These are phyloP conservation scores for Chiroxiphia lanceolata DNA, from an alignment of 2,797 vertebrate species.

Conservation along the genomic window DNA sequence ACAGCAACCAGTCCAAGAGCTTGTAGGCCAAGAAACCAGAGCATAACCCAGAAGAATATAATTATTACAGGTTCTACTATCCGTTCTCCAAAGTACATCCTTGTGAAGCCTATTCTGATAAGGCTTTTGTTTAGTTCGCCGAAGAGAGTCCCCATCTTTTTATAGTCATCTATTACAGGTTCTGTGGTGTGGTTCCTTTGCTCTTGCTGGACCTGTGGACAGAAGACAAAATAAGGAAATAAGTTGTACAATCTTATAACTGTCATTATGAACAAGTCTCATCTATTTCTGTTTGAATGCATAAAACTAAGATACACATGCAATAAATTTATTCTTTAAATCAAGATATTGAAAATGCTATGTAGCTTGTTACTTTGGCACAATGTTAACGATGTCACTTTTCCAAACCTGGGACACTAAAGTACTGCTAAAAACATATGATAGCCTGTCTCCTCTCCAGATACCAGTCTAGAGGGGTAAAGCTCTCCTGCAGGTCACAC, in stretches of 20 bases:
- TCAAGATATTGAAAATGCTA: not conserved
- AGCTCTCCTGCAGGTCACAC: not conserved
- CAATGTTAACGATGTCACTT: not conserved
- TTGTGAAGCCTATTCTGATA: constrained; percentile 87
- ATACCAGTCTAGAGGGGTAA: not conserved
- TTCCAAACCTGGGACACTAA: not conserved
- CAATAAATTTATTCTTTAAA: not conserved
- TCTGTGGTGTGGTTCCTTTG: constrained; percentile 58
- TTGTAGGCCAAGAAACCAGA: constrained; percentile 96
- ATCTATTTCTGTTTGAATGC: not conserved
- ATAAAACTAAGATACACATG: not conserved
- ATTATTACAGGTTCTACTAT: constrained; percentile 93
- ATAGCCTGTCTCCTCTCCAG: not conserved
- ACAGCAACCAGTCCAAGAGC: constrained; percentile 93
- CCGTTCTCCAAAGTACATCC: constrained; percentile 95
- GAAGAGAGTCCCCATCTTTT: constrained; percentile 94
- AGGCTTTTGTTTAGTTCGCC: constrained; percentile 95
- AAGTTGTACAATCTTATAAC: not conserved
- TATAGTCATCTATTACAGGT: constrained; percentile 86
- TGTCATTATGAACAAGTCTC: not conserved
- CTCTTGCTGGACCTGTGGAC: constrained; percentile 50
- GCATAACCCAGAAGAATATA: constrained; percentile 91
- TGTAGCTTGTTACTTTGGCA: not conserved
- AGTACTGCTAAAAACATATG: not conserved
- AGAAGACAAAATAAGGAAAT: constrained; percentile 8